Conservation (phyloP, 1,140 invertebrate species). For the Caenorhabditis briggsae region DNA sequence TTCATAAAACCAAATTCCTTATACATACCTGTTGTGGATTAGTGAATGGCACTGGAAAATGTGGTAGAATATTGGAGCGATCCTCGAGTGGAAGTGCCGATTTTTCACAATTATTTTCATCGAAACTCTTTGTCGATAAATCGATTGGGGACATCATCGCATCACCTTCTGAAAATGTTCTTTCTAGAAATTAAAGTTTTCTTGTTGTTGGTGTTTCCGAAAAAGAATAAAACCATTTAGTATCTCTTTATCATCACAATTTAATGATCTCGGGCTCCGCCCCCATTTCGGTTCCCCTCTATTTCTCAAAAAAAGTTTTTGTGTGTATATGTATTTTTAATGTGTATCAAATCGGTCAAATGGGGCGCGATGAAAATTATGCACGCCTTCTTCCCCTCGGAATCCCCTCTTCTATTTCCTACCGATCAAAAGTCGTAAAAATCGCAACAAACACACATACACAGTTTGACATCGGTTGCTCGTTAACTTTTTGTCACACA, state of each 20-base stretch:
- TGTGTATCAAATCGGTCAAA: background rate
- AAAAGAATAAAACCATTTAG: background rate
- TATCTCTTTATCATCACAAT: background rate
- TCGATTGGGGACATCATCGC: constrained; percentile 47
- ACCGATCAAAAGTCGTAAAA: constrained; percentile 25
- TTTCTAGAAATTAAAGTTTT: too few species aligned
- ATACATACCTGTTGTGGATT: constrained; percentile 24
- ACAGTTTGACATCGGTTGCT: constrained; percentile 55
- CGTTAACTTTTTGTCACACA: constrained; percentile 54
- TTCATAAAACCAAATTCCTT: background rate
- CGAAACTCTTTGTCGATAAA: constrained; percentile 38
- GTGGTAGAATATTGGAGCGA: constrained; percentile 30
- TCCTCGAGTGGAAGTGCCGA: constrained; percentile 2
- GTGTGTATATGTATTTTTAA: background rate
- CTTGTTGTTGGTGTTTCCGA: too few species aligned
- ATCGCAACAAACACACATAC: constrained; percentile 48
- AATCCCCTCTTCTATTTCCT: constrained; percentile 2
- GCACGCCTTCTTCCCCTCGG: background rate
- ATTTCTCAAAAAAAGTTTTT: background rate
- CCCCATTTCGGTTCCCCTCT: background rate
- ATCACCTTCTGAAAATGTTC: constrained; percentile 23
- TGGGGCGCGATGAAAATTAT: constrained; percentile 8
- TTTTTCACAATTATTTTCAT: constrained; percentile 45
- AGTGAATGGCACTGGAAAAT: constrained; percentile 38
- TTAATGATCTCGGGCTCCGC: constrained; percentile 6